Base-by-base conservation (phyloP, 2,113 vertebrate species). In the Onychorhynchus coronatus region DNA sequence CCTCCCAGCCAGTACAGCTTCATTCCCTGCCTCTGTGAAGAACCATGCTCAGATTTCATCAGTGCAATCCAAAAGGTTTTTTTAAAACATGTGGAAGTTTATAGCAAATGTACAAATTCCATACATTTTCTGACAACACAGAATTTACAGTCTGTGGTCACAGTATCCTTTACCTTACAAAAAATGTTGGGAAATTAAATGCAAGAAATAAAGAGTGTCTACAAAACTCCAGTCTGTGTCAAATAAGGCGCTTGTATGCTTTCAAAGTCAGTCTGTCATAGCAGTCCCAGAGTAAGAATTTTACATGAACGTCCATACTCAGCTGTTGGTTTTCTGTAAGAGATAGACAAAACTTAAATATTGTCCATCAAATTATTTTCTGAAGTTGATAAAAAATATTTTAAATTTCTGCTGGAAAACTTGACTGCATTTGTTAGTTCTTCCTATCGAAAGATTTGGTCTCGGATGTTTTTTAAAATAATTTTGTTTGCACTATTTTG, bases 31-130 rank as follows among this genome's bases (percentile, higher is more conserved):
- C 70, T 92, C 85, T 85, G 71, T 82, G 79, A 87, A 88, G 85
- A 94, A 85, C 7, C 95, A 28, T 79, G 92, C 42, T 93, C n/a
- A 7, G 83, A 72, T 93, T 95, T 94, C 52, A 53, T 86, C 49
- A 49, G 17, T 50, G 58, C 94, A 95, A 53, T 62, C 59, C 15
- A 41, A 41, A 72, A 81, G 62, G 62, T 44, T 93, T 91, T 88
- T 31, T 39, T 58, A 86, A 91, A 62, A 37, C 44, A 46, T 72
- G 5, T 71, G 24, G 42, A 47, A 65, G 55, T 93, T 89, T 70
- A 41, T 93, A 94, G 85, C 30, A 95, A 72, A 72, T 8, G 4
- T 24, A 55, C 55, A 27, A 66, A 72, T 89, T 94, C 71, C 42
- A 25, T 79, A 30, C 21, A 2, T 85, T 88, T 86, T 95, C 33